phyloP scores from a whole-genome alignment of 1,140 invertebrate genomes.

The Bombus pascuorum region DNA sequence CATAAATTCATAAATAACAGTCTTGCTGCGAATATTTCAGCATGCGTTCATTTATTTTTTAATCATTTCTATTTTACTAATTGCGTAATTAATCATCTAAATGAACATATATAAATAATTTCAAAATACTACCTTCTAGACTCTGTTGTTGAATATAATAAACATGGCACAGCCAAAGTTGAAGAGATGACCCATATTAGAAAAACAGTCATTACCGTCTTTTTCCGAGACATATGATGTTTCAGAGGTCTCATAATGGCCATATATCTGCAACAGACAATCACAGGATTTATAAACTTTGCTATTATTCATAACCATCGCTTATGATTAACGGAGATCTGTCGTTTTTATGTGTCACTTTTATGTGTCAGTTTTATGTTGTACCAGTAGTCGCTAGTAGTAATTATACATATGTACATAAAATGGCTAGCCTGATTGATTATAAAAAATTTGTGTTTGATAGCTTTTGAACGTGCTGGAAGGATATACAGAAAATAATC shows the following conservation, averaged over 20 bases:
- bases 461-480: no score
- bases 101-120: background rate
- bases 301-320: no score
- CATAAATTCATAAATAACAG: no score
- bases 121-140: constrained; percentile 85
- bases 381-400: no score
- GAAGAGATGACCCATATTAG: constrained; percentile 92
- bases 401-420: no score
- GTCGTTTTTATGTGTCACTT: no score
- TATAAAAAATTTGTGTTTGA: no score
- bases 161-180: constrained; percentile 90
- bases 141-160: constrained; percentile 91
- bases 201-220: constrained; percentile 89
- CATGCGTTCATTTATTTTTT: background rate
- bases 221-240: constrained; percentile 90
- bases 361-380: no score
- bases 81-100: background rate
- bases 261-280: constrained; percentile 88
- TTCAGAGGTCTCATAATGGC: constrained; percentile 95
- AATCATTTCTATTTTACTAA: background rate
- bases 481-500: no score
- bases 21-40: no score
- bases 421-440: no score
- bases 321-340: no score
- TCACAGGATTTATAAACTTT: background rate